Evolutionary conservation across 2,797 vertebrate genomes (phyloP).

Genomic region (Sebastes miniatus): DNA sequence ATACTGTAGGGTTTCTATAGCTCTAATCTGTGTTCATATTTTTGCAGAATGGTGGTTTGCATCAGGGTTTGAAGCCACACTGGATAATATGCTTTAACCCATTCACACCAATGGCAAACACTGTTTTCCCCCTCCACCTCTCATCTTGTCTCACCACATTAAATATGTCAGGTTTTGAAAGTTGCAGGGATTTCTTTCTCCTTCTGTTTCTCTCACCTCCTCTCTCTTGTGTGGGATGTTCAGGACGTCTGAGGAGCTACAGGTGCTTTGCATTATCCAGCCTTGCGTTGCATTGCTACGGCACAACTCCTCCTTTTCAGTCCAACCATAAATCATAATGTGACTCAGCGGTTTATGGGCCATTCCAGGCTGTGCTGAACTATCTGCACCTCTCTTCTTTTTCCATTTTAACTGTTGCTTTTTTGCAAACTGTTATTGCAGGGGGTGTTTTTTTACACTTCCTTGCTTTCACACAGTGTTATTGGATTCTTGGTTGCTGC

Average conservation of each 20-base stretch:
- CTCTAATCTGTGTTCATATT: not conserved
- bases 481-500: slow-evolving; percentile 20
- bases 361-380: slow-evolving; percentile 27
- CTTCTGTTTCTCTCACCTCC: not conserved
- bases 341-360: slow-evolving; percentile 48
- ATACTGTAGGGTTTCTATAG: not conserved
- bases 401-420: slow-evolving; percentile 25
- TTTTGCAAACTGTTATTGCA: slow-evolving; percentile 28
- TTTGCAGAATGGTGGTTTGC: too few species aligned
- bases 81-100: not conserved
- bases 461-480: slow-evolving; percentile 17
- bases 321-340: slow-evolving; percentile 47
- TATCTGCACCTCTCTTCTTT: slow-evolving; percentile 44
- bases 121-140: not conserved
- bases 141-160: not conserved
- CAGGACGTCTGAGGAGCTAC: slow-evolving; percentile 15
- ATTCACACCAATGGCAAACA: not conserved
- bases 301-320: slow-evolving; percentile 28
- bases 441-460: not conserved
- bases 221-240: slow-evolving; percentile 10
- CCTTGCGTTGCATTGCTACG: slow-evolving; percentile 5
- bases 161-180: not conserved
- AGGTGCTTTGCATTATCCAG: slow-evolving; percentile 58
- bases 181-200: not conserved
- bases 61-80: not conserved